These are phyloP conservation scores for Sebastes fasciatus DNA, from an alignment of 2,113 vertebrate genomes.

Conservation along the genomic window DNA sequence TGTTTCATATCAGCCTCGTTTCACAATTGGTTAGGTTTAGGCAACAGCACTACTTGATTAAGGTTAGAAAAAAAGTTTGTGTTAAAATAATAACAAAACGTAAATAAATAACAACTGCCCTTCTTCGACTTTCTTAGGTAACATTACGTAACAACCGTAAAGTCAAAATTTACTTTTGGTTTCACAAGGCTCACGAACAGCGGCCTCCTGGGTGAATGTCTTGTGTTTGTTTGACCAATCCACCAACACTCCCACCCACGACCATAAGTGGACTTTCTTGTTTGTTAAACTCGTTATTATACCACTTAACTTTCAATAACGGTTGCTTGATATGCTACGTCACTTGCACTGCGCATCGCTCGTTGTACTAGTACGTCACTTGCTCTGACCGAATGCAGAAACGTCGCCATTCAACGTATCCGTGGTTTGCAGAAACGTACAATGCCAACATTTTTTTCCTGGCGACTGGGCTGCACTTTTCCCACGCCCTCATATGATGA, in stretches of 20 bases:
- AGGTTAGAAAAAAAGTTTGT: neutral
- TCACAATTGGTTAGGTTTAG: no score
- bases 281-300: neutral
- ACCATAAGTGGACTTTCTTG: neutral
- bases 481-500: slow-evolving; percentile 21
- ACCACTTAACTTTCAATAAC: neutral
- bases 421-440: neutral
- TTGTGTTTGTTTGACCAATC: neutral
- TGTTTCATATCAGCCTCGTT: no score
- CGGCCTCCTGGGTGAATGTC: no score
- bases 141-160: neutral
- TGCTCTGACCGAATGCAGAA: neutral
- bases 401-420: neutral
- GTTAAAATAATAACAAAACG: neutral
- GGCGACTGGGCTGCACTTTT: slow-evolving; percentile 8
- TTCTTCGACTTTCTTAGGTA: neutral
- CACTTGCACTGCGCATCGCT: no score
- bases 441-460: neutral
- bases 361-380: no score
- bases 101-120: neutral
- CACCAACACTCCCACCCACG: neutral
- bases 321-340: neutral
- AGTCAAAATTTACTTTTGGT: neutral
- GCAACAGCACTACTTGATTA: neutral
- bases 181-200: no score